Conservation (phyloP, 1,140 invertebrate species). For the Drosophila prosaltans region DNA sequence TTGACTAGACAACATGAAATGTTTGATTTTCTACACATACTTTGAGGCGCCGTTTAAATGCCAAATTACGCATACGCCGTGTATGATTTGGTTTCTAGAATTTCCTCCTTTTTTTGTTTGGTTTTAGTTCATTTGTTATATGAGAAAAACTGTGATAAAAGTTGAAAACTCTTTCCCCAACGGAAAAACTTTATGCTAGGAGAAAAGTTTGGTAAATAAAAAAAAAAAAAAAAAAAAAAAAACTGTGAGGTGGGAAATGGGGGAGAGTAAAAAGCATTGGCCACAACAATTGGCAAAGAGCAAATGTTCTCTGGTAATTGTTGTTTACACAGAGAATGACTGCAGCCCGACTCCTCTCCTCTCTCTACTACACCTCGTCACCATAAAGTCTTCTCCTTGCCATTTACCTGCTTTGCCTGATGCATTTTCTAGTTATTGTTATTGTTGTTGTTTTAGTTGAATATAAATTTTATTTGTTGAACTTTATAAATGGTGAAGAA, state of each 20-base stretch:
- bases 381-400: neutral
- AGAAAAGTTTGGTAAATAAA: neutral
- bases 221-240: neutral
- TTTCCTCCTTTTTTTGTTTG: neutral
- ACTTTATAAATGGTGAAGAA: conserved; percentile 60
- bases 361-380: neutral
- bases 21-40: conserved; percentile 31
- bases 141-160: neutral
- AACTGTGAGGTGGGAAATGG: no score
- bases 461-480: conserved; percentile 61
- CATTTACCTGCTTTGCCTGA: conserved; percentile 39
- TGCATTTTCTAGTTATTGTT: conserved; percentile 36
- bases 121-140: conserved; percentile 10
- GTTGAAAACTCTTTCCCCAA: neutral
- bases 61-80: conserved; percentile 53
- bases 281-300: conserved; percentile 18
- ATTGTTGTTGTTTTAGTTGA: conserved; percentile 26
- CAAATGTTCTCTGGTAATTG: conserved; percentile 47
- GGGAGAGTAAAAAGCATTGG: conserved; percentile 1
- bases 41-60: conserved; percentile 32
- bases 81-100: conserved; percentile 23
- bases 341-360: neutral
- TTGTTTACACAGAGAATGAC: conserved; percentile 40
- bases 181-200: conserved; percentile 7
- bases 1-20: conserved; percentile 8